A percentile compares a stretch with the other conserved stretches of the same genome.
Conservation (phyloP, 2,888 invertebrate species). For the Clusia tigrina region DNA sequence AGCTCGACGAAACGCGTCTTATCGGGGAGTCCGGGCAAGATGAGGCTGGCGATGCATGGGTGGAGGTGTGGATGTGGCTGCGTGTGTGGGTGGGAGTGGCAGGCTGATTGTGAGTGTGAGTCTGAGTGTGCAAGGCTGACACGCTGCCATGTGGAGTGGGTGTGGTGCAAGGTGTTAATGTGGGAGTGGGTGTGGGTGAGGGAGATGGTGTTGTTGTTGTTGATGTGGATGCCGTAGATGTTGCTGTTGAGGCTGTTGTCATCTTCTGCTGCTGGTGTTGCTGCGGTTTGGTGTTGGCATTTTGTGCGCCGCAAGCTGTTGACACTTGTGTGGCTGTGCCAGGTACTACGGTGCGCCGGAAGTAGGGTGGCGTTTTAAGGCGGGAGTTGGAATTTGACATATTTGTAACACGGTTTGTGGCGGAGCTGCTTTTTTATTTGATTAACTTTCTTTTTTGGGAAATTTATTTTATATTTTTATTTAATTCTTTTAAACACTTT, state of each 20-base stretch:
- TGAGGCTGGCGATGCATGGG: conserved; percentile 34
- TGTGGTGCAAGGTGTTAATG: no score
- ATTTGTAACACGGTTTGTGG: conserved; percentile 9
- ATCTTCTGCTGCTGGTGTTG: conserved; percentile 12
- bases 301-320: no score
- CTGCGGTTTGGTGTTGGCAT: no score
- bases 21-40: conserved; percentile 62
- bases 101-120: no score
- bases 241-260: conserved; percentile 15
- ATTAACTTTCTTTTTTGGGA: background rate
- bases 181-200: no score
- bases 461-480: no score
- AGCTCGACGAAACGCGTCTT: conserved; percentile 59
- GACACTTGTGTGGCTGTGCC: conserved; percentile 52
- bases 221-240: conserved; percentile 16
- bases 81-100: no score
- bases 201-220: conserved; percentile 11
- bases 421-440: background rate
- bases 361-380: conserved; percentile 33
- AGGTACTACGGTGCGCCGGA: conserved; percentile 47
- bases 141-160: no score
- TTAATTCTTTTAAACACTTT: no score
- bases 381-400: conserved; percentile 29
- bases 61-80: conserved; percentile 2
- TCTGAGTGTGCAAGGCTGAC: no score